Evolutionary conservation across 2,888 invertebrate species (phyloP).

Genomic region (Metellina segmentata): DNA sequence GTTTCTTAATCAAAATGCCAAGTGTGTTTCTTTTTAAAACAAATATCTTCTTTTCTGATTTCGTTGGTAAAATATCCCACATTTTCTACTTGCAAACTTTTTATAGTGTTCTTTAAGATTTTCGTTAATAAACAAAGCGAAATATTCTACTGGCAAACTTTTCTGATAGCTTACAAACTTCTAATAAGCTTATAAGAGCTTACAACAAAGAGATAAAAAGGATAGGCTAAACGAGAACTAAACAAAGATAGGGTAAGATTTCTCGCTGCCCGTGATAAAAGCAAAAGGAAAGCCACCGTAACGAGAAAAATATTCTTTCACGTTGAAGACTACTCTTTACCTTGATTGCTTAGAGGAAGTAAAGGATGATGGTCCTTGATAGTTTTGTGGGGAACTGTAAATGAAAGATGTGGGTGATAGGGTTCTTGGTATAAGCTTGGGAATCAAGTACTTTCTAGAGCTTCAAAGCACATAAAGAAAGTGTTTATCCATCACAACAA

Average conservation of each 20-base stretch:
- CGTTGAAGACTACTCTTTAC: constrained; percentile 4
- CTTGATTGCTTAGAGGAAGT: constrained; percentile 11
- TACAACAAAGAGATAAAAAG: background rate
- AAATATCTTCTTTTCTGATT: too few species aligned
- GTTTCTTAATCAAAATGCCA: too few species aligned
- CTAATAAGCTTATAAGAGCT: background rate
- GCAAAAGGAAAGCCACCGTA: background rate
- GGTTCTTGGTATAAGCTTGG: background rate
- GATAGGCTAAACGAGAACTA: background rate
- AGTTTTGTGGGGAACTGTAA: background rate
- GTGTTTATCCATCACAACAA: background rate
- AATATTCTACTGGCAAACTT: background rate
- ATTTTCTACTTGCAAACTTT: too few species aligned
- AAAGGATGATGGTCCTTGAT: constrained; percentile 19
- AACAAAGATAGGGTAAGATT: background rate
- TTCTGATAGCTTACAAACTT: background rate
- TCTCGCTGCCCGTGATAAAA: background rate
- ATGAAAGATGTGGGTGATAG: background rate
- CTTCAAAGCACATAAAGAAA: background rate
- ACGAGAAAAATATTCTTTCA: constrained; percentile 30
- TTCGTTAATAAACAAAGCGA: background rate
- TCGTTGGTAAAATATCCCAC: too few species aligned
- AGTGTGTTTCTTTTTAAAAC: too few species aligned
- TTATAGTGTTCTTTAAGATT: background rate
- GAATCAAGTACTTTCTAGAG: background rate